Evolutionary conservation across 2,113 vertebrate genomes (phyloP).

Genomic region (Plecotus auritus): DNA sequence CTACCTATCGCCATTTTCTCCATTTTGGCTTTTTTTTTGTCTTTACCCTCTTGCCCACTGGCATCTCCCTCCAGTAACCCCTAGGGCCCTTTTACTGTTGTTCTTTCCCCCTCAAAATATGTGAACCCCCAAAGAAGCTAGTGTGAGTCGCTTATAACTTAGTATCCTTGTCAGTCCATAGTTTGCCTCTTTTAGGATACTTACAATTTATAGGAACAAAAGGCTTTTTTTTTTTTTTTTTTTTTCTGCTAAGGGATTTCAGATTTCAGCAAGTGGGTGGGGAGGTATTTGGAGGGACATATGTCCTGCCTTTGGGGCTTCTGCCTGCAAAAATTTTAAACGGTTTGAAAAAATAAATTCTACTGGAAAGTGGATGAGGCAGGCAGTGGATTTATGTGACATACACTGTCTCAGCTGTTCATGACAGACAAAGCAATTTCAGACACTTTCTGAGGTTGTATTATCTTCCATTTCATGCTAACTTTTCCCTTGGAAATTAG

Average conservation of each 20-base stretch:
- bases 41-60: rapidly evolving
- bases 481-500: constrained; percentile 7
- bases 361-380: background rate
- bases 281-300: background rate
- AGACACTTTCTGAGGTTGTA: constrained; percentile 51
- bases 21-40: background rate
- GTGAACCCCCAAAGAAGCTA: background rate
- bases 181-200: background rate
- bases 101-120: background rate
- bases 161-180: background rate
- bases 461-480: constrained; percentile 8
- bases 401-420: background rate
- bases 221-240: background rate
- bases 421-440: background rate
- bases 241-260: background rate
- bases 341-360: rapidly evolving
- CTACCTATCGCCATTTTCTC: rapidly evolving
- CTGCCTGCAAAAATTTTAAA: background rate
- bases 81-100: background rate
- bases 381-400: background rate
- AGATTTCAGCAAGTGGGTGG: background rate
- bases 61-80: rapidly evolving
- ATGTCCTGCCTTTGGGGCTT: background rate
- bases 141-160: background rate
- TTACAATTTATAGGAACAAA: background rate